Percentiles rank a stretch among this genome's conserved stretches.
phyloP scores from a whole-genome alignment of 2,888 invertebrate species.

The Melanophora roralis region DNA sequence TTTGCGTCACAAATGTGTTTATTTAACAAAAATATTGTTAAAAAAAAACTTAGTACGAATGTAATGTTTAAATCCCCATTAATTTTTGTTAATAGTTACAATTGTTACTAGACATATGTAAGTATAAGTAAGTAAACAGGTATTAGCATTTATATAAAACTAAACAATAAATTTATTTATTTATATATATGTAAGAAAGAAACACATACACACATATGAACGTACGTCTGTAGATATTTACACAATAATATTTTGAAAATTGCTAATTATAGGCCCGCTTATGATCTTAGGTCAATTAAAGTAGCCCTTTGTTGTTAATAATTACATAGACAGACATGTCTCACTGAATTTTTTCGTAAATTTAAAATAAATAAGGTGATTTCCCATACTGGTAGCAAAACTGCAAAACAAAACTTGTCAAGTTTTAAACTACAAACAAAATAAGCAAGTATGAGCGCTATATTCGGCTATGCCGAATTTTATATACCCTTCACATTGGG shows the following conservation, averaged over 20 bases:
- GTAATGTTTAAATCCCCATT: not conserved
- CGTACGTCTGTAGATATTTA: too few relatives aligned
- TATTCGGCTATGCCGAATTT: too few relatives aligned
- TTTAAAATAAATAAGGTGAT: not conserved
- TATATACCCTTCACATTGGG: too few relatives aligned
- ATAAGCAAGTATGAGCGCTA: too few relatives aligned
- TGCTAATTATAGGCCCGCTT: too few relatives aligned
- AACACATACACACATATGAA: too few relatives aligned
- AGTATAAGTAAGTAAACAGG: not conserved
- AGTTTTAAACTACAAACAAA: not conserved
- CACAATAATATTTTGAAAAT: too few relatives aligned
- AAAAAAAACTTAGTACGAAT: not conserved
- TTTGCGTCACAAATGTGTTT: slow-evolving; percentile 1
- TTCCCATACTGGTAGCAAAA: not conserved
- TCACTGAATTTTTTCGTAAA: slow-evolving; percentile 1
- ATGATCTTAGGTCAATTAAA: slow-evolving; percentile 8
- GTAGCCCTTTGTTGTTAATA: slow-evolving; percentile 1
- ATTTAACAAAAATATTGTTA: not conserved
- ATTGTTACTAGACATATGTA: not conserved
- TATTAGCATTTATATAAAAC: not conserved
- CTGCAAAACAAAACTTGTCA: not conserved
- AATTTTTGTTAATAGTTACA: not conserved
- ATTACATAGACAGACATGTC: not conserved
- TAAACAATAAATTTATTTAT: not conserved
- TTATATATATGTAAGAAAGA: too few relatives aligned